Evolutionary conservation across 2,113 vertebrate genomes (phyloP), one percentile per base, ranked within the genome.

Genomic region (Petaurus breviceps): DNA sequence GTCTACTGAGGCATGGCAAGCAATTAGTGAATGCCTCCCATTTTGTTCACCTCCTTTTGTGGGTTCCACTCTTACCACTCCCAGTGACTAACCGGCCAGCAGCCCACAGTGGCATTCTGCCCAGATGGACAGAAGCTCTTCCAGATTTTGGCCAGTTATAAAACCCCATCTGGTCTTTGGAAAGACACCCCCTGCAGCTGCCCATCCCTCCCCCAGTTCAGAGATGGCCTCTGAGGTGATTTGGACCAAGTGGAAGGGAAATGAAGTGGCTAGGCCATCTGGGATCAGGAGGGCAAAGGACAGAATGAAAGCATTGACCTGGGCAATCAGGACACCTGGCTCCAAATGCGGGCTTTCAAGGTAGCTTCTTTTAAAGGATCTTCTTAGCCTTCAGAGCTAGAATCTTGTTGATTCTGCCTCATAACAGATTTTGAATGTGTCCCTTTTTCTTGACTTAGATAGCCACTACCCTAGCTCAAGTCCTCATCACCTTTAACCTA

Each of bases 121-220:
- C 95, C 93, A 52, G 47, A 24, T 91, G 53, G 77, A 49, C 51
- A 91, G 49, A 95, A 96, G 89, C 84, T 84, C 92, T 95, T 96
- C 97, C 95, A 97, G 94, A 93, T 49, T 93, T 53, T 91, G 51
- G 94, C 93, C 96, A 89, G 94, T 97, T 95, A 91, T 96, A 96
- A 97, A 97, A 96, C 51, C 95, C 97, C 93, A 96, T 97, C 96
- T 97, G 97, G 97, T 96, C 61, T 89, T 94, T 97, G 97, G 94
- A 97, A 92, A 94, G 96, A 93, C 26, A 93, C 53, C 91, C 93
- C 51, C 92, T 57, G 52, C 95, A 95, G 93, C 43, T 94, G 92
- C 28, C 94, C 51, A n/a, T n/a, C 46, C 2, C 54, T 51, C n/a
- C 51, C 51, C 26, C 31, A 8, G 51, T 92, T 94, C 77, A 55